Percentiles rank a stretch among this genome's conserved stretches.
phyloP scores from a whole-genome alignment of 2,797 vertebrate species.

The Monodelphis domestica region DNA sequence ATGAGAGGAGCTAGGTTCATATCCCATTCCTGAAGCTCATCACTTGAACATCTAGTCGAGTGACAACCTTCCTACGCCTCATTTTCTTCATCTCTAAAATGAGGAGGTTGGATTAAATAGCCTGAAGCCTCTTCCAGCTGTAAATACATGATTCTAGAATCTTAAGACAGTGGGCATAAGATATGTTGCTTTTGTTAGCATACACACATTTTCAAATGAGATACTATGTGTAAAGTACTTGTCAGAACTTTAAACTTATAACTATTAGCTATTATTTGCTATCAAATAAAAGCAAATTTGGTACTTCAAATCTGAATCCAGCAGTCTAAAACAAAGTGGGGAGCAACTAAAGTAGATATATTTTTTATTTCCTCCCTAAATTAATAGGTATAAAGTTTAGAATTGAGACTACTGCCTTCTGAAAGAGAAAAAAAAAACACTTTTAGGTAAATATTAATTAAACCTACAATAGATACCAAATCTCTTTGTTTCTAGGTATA shows the following conservation, averaged over 20 bases:
- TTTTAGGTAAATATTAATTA: neutral
- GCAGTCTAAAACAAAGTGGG: neutral
- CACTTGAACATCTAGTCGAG: neutral
- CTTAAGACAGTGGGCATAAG: neutral
- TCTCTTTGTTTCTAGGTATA: neutral
- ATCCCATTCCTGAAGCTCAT: neutral
- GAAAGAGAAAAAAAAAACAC: neutral
- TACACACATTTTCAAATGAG: neutral
- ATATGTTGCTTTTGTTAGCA: neutral
- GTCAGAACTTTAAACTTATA: neutral
- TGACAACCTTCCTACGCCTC: neutral
- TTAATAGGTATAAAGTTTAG: neutral
- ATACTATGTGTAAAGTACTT: neutral
- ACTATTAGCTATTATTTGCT: neutral
- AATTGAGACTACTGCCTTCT: neutral
- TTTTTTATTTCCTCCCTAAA: neutral
- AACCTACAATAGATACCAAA: neutral
- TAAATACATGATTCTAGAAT: neutral
- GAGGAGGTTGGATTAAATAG: neutral
- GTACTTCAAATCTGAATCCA: neutral
- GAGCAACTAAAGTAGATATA: neutral
- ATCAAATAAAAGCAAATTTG: neutral
- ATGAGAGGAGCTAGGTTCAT: neutral
- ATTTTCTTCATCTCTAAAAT: too few relatives aligned
- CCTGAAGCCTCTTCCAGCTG: neutral